A percentile compares a stretch with the other conserved stretches of the same genome.
Evolutionary conservation across 2,113 vertebrate genomes (phyloP).

Genomic region (Columbina picui): DNA sequence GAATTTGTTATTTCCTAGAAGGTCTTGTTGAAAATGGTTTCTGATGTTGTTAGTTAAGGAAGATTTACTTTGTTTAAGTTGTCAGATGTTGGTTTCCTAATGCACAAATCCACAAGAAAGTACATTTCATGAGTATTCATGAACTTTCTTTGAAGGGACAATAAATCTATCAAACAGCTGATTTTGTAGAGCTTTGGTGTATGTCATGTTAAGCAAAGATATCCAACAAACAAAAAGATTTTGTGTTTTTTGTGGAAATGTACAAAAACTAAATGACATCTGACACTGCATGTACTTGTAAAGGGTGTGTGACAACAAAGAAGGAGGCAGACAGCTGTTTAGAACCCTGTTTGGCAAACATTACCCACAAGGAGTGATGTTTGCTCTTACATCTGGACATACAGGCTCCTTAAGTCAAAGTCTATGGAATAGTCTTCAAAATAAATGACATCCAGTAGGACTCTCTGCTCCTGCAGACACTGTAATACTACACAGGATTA

Average conservation of each 20-base stretch:
- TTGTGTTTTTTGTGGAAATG: background rate
- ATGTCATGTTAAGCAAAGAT: background rate
- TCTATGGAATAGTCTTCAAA: background rate
- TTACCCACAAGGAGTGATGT: background rate
- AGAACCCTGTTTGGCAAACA: background rate
- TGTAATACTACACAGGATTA: background rate
- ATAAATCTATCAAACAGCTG: background rate
- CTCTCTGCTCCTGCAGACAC: background rate
- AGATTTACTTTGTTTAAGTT: background rate
- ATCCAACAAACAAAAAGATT: background rate
- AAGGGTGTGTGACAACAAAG: background rate
- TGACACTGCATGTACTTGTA: background rate
- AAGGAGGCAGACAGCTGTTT: background rate
- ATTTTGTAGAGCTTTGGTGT: background rate
- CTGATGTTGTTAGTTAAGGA: constrained; percentile 25
- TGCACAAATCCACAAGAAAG: background rate
- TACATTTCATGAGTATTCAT: background rate
- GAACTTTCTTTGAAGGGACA: background rate
- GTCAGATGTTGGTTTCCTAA: background rate
- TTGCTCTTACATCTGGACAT: background rate
- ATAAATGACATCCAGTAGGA: background rate
- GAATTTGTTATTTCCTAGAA: constrained; percentile 18
- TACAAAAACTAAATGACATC: background rate
- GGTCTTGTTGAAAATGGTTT: background rate
- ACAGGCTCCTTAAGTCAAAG: background rate